Base-by-base conservation (phyloP, 1,140 invertebrate genomes). In the Archivesica marissinica region DNA sequence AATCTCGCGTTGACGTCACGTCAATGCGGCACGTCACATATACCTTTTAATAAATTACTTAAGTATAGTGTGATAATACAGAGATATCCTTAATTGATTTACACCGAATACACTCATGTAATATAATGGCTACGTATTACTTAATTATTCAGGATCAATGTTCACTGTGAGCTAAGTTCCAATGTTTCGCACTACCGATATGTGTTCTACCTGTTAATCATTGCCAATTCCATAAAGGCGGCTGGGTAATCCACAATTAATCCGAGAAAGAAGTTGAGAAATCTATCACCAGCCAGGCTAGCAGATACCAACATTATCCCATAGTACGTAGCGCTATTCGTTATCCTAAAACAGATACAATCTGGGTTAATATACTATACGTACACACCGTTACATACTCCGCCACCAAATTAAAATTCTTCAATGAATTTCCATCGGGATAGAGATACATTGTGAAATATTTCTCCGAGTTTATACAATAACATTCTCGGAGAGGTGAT, bases 211-310 rank as follows among this genome's bases (percentile, higher is more conserved):
- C 70, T 86, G 74, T 86, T 76, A 17, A 86, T 64, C 59, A 81
- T 82, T 9, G 64, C 25, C n/a, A 47, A 76, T 54, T 76, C 54
- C 41, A 84, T 72, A 41, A 87, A 52, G 1, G 80, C 86, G 1
- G 96, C 96, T 0, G 96, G 96, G 81, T 97, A 94, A 93, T 97
- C 97, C 0, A 97, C 96, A 3, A 95, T 92, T 0, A 96, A 97
- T n/a, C 80, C 81, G 6, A 89, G 56, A 50, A 88, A 83, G 25
- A 87, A 88, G 54, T 89, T 89, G 1, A 87, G 35, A 81, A 94
- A 93, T 86, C 90, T 59, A 74, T 76, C 84, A 30, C 89, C 66
- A n/a, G 84, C 76, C 13, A 90, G 70, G n/a, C 66, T 76, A 0
- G 86, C 83, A 20, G 80, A 79, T 41, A 85, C 56, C 89, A 90